These are phyloP conservation scores for Cinclus mexicanus DNA, from an alignment of 2,113 vertebrate species.

Conservation along the genomic window DNA sequence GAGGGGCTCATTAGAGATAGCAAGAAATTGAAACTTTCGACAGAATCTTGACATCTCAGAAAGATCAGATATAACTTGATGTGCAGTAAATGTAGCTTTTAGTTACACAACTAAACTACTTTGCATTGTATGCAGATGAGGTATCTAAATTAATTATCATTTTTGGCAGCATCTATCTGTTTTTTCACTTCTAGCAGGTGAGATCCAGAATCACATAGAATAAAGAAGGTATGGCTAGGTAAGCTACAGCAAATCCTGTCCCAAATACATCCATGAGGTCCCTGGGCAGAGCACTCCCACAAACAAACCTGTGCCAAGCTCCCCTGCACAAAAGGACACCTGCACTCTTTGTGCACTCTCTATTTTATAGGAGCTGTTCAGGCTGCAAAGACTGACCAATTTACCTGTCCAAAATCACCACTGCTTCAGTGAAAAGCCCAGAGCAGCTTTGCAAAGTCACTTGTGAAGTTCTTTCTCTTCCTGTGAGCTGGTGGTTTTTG, in stretches of 20 bases:
- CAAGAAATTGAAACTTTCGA: not conserved
- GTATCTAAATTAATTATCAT: not conserved
- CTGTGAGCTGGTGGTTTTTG: not conserved
- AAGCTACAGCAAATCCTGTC: not conserved
- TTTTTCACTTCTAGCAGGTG: not conserved
- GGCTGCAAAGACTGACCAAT: too few species aligned
- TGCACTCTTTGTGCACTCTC: not conserved
- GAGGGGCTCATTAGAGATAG: not conserved
- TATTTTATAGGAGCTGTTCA: not conserved
- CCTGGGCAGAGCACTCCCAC: too few species aligned
- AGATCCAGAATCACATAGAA: not conserved
- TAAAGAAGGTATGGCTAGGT: not conserved
- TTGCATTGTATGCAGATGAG: not conserved
- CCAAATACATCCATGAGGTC: not conserved
- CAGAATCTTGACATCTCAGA: not conserved
- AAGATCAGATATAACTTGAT: not conserved
- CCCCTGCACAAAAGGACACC: not conserved
- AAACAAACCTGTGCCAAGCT: not conserved
- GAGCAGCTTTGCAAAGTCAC: not conserved
- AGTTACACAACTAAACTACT: not conserved
- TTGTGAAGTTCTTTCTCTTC: not conserved
- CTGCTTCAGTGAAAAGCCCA: not conserved
- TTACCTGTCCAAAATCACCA: not conserved
- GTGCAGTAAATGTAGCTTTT: not conserved
- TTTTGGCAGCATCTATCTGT: not conserved